A percentile compares a stretch with the other conserved stretches of the same genome.
These are phyloP conservation scores for Protosalanx chinensis DNA, from an alignment of 2,797 vertebrate genomes.

Conservation along the genomic window DNA sequence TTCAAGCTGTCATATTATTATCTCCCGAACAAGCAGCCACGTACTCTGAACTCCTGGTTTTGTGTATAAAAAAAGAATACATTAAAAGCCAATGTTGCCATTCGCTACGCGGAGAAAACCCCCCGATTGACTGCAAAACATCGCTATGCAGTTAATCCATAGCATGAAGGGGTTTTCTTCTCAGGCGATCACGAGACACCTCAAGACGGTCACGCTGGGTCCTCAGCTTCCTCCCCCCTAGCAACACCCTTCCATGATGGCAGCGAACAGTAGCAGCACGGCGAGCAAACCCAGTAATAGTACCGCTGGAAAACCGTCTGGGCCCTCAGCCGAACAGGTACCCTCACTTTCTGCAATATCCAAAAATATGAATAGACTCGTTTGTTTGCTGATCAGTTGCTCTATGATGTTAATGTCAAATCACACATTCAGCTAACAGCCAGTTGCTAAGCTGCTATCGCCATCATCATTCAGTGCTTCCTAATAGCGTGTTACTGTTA, in stretches of 20 bases:
- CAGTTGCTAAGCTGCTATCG: slow-evolving; percentile 52
- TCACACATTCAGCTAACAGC: slow-evolving; percentile 9
- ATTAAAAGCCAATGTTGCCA: not conserved
- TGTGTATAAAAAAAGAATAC: not conserved
- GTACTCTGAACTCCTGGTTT: slow-evolving; percentile 4
- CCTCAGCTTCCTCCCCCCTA: not conserved
- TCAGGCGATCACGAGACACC: slow-evolving; percentile 49
- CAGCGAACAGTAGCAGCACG: slow-evolving; percentile 78
- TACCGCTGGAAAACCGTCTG: slow-evolving; percentile 67
- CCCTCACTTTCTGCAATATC: accelerated
- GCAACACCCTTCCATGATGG: slow-evolving; percentile 75
- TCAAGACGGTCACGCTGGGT: not conserved
- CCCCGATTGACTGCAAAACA: not conserved
- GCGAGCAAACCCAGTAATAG: slow-evolving; percentile 62
- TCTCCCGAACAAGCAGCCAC: not conserved
- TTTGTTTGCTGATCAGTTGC: not conserved
- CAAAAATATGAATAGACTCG: accelerated
- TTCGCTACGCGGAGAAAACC: not conserved
- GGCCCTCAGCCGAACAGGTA: slow-evolving; percentile 78
- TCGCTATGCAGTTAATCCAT: not conserved
- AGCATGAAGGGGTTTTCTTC: slow-evolving; percentile 21
- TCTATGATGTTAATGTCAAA: not conserved
- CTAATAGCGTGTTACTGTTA: slow-evolving; percentile 9
- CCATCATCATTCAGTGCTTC: slow-evolving; percentile 32
- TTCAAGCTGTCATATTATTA: too few species aligned